phyloP scores from a whole-genome alignment of 1,140 invertebrate genomes.

The Drosophila pectinifera region DNA sequence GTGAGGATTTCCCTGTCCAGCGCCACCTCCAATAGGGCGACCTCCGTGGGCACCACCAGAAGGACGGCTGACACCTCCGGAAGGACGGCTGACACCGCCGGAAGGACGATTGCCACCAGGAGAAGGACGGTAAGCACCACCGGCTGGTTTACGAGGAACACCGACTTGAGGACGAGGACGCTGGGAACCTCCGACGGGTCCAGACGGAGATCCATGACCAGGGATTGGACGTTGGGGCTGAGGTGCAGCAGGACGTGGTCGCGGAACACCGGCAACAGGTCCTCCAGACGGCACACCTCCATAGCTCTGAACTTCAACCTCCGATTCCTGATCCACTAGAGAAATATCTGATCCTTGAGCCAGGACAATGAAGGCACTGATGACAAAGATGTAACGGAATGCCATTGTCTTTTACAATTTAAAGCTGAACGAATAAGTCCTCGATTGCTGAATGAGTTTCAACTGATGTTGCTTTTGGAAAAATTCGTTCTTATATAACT shows the following conservation, averaged over 20 bases:
- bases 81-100: not conserved
- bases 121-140: not conserved
- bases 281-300: conserved; percentile 7
- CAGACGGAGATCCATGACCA: not conserved
- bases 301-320: conserved; percentile 6
- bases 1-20: conserved; percentile 10
- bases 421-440: not conserved
- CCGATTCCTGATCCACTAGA: conserved; percentile 10
- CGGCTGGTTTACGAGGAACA: not conserved
- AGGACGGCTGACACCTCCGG: conserved; percentile 2
- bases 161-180: conserved; percentile 10
- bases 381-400: conserved; percentile 13
- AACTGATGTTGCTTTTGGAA: conserved; percentile 35
- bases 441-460: conserved; percentile 12
- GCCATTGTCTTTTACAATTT: conserved; percentile 13
- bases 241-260: not conserved
- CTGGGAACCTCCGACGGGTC: conserved; percentile 2
- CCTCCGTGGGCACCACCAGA: conserved; percentile 4
- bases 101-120: not conserved
- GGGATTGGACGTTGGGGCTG: conserved; percentile 15
- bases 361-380: conserved; percentile 28
- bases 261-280: not conserved
- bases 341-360: conserved; percentile 29
- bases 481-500: conserved; percentile 37
- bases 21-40: conserved; percentile 13